Evolutionary conservation across 2,797 vertebrate species (phyloP), one percentile per base, ranked within the genome.

Genomic region (Thaleichthys pacificus): DNA sequence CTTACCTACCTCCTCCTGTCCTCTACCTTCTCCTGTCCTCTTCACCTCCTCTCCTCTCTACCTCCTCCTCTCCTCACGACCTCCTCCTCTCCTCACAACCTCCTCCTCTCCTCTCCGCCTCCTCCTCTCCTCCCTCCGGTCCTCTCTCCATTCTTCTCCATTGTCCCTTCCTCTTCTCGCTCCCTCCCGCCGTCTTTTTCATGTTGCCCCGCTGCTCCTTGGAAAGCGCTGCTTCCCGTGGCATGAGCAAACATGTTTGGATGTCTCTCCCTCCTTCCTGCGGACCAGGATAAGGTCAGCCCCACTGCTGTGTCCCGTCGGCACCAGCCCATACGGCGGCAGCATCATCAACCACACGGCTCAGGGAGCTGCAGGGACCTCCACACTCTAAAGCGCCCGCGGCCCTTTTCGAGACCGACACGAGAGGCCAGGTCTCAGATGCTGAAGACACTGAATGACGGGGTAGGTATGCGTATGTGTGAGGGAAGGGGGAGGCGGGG

Each of bases 241-340:
- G 86, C 88, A 89, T 85, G 89, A 90, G 83, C 87, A 90, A 91
- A 91, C 90, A 91, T 84, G 90, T 89, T 81, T 84, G 79, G 82
- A 86, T 83, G 87, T 86, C 85, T 80, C 83, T 81, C 82, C 85
- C 54, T 56, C n/a, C 54, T 56, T n/a, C 1, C 12, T 19, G 75
- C 82, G 82, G 87, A 87, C 82, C 79, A 85, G 81, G 80, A 83
- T 0, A 2, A 15, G 4, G 32, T 8, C 32, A 6, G 32, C 32
- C 32, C 8, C 32, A 8, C 82, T 71, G 80, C 77, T 83, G 76
- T 79, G 22, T 7, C 19, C 80, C 69, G 56, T 8, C 66, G 74
- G 68, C 74, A 73, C 76, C 81, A 76, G 71, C 80, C 4, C 9
- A 82, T 72, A 71, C 77, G 77, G 74, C 80, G 61, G 61, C 14